phyloP scores from a whole-genome alignment of 2,113 vertebrate genomes.

The Melospiza melodia region DNA sequence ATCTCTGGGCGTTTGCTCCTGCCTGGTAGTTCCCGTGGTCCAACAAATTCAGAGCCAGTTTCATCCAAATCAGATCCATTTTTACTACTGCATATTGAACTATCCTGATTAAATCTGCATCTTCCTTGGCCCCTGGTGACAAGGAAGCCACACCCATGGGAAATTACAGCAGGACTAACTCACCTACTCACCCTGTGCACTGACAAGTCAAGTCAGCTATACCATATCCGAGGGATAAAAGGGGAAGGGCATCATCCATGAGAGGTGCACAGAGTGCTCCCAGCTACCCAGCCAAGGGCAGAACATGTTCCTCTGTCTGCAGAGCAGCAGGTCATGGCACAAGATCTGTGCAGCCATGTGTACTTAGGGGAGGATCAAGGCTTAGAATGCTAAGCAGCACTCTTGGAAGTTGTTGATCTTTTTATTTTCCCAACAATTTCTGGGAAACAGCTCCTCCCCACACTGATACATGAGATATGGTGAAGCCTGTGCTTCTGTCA shows the following conservation, averaged over 20 bases:
- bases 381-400: background rate
- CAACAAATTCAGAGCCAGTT: background rate
- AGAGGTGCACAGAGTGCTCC: background rate
- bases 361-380: background rate
- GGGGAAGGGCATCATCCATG: background rate
- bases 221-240: background rate
- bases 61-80: background rate
- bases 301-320: background rate
- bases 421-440: background rate
- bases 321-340: background rate
- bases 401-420: background rate
- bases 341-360: background rate
- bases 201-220: background rate
- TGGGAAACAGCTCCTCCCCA: background rate
- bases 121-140: background rate
- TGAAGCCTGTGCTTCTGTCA: background rate
- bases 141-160: accelerated
- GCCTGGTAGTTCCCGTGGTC: background rate
- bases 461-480: background rate
- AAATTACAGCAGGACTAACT: background rate
- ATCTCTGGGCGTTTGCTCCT: background rate
- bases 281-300: background rate
- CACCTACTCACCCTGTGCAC: background rate
- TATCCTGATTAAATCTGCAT: background rate
- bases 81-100: background rate